Evolutionary conservation across 1,140 invertebrate species (phyloP).

Genomic region (Rhyacophila brunnea): DNA sequence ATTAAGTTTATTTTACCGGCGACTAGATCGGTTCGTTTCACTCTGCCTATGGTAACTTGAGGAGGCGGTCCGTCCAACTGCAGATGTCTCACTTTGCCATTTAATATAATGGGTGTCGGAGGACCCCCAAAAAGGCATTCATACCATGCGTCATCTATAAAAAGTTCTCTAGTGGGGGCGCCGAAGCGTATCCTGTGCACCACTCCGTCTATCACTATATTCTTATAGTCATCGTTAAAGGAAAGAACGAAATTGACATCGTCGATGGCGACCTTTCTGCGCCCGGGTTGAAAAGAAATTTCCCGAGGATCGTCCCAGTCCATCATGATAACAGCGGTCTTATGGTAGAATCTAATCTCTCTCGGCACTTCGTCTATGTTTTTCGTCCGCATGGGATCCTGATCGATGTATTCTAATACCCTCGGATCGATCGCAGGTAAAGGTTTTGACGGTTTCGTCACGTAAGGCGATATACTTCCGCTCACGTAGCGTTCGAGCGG

Average conservation of each 20-base stretch:
- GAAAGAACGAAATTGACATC: slow-evolving; percentile 66
- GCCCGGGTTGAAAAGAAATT: slow-evolving; percentile 77
- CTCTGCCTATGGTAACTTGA: slow-evolving; percentile 73
- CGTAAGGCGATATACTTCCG: slow-evolving; percentile 40
- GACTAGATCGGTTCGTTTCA: slow-evolving; percentile 72
- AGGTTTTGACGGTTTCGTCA: slow-evolving; percentile 41
- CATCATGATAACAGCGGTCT: slow-evolving; percentile 81
- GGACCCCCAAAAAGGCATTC: slow-evolving; percentile 91
- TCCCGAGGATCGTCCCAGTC: slow-evolving; percentile 81
- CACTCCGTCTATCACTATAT: slow-evolving; percentile 69
- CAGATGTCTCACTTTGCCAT: slow-evolving; percentile 71
- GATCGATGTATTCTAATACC: slow-evolving; percentile 61
- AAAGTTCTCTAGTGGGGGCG: slow-evolving; percentile 87
- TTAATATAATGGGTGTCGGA: slow-evolving; percentile 78
- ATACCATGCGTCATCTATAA: slow-evolving; percentile 82
- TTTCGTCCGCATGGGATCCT: slow-evolving; percentile 74
- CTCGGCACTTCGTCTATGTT: slow-evolving; percentile 79
- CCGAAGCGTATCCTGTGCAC: slow-evolving; percentile 82
- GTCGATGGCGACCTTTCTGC: slow-evolving; percentile 65
- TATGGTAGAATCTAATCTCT: slow-evolving; percentile 84
- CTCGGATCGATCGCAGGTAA: slow-evolving; percentile 58
- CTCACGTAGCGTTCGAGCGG: slow-evolving; percentile 41
- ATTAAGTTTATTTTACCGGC: slow-evolving; percentile 81
- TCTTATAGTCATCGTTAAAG: slow-evolving; percentile 73
- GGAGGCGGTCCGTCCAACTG: slow-evolving; percentile 86